A percentile compares a stretch with the other conserved stretches of the same genome.
These are phyloP conservation scores for Cavia porcellus DNA, from an alignment of 2,113 vertebrate species.

Conservation along the genomic window DNA sequence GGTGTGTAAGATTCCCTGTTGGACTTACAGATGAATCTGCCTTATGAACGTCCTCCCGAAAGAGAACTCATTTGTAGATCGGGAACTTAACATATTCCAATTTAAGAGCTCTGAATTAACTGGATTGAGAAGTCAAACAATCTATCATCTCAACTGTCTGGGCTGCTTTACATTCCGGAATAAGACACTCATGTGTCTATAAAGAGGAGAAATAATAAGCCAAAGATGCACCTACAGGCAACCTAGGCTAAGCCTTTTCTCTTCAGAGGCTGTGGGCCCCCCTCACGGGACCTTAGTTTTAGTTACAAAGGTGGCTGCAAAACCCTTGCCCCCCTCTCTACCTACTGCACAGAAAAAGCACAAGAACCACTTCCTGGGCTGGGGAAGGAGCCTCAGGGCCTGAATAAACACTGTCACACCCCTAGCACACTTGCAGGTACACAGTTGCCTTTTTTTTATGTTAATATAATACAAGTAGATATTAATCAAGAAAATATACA, in stretches of 20 bases:
- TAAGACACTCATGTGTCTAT: background rate
- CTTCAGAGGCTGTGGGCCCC: fast-evolving
- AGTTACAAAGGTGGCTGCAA: background rate
- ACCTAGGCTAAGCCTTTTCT: fast-evolving
- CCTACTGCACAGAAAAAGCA: background rate
- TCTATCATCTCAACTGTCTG: background rate
- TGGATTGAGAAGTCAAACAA: background rate
- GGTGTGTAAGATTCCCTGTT: background rate
- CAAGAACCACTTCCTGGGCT: background rate
- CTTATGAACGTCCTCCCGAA: background rate
- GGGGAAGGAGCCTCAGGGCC: background rate
- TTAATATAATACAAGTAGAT: background rate
- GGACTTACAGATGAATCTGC: background rate
- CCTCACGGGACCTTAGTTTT: fast-evolving
- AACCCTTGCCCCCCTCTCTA: background rate
- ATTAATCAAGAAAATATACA: background rate
- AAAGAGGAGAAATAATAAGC: background rate
- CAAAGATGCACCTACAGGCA: fast-evolving
- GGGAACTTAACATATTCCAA: background rate
- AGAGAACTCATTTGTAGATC: background rate
- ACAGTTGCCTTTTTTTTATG: background rate
- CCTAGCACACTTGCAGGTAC: fast-evolving
- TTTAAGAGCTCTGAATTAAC: background rate
- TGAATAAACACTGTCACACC: too few relatives aligned
- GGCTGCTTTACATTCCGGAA: background rate